Conservation (phyloP, 2,888 invertebrate species). For the Thysanoteuthis rhombus region DNA sequence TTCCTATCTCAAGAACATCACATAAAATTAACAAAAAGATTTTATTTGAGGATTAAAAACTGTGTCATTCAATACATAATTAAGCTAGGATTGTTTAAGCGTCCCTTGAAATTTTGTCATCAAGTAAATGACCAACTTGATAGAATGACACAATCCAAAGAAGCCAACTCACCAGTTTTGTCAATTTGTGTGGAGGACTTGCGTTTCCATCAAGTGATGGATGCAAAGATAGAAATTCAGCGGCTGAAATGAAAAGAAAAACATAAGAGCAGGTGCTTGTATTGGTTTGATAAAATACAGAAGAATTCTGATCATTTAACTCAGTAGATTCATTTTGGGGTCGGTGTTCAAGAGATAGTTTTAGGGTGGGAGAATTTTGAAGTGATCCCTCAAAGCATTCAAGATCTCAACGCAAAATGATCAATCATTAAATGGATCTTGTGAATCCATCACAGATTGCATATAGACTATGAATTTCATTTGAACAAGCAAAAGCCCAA, state of each 20-base stretch:
- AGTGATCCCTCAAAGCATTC: too few relatives aligned
- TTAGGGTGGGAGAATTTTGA: too few relatives aligned
- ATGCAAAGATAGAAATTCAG: slow-evolving; percentile 66
- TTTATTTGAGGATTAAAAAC: neutral
- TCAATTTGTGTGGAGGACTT: slow-evolving; percentile 49
- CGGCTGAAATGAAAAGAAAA: slow-evolving; percentile 43
- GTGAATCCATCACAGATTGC: too few relatives aligned
- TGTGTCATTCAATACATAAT: neutral
- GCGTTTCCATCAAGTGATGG: slow-evolving; percentile 57
- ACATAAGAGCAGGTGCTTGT: neutral
- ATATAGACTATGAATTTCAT: too few relatives aligned
- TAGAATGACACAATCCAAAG: neutral
- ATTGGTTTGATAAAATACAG: neutral
- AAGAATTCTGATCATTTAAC: neutral
- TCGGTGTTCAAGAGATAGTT: too few relatives aligned
- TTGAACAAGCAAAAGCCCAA: too few relatives aligned
- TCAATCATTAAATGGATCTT: too few relatives aligned
- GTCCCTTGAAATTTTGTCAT: neutral
- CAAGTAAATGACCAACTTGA: neutral
- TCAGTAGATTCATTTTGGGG: too few relatives aligned
- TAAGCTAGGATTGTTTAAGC: neutral
- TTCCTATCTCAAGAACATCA: too few relatives aligned
- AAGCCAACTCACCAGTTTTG: slow-evolving; percentile 42
- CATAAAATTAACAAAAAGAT: too few relatives aligned
- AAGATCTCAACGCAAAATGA: too few relatives aligned